Percentiles rank a stretch among this genome's conserved stretches.
Evolutionary conservation across 2,113 vertebrate species (phyloP).

Genomic region (Oreocharis arfaki): DNA sequence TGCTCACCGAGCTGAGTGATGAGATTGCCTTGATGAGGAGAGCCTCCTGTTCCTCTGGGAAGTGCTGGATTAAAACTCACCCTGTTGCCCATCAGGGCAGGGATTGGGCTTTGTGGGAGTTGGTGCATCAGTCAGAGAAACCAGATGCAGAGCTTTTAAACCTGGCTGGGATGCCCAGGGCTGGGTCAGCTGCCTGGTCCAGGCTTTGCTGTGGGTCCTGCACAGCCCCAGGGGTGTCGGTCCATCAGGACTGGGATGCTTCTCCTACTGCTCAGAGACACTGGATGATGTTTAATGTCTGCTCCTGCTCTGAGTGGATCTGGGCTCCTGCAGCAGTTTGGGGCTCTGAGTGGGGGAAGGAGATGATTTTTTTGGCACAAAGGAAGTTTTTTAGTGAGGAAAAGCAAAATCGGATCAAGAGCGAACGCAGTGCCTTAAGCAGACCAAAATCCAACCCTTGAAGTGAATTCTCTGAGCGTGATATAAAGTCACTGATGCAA

Average conservation of each 20-base stretch:
- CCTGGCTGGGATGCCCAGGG: not conserved
- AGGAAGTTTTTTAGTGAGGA: not conserved
- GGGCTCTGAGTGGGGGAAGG: not conserved
- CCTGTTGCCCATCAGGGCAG: not conserved
- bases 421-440: accelerated
- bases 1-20: not conserved
- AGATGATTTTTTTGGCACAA: not conserved
- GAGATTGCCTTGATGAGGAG: not conserved
- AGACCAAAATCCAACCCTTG: not conserved
- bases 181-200: not conserved
- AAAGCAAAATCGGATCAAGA: not conserved
- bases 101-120: not conserved
- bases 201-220: not conserved
- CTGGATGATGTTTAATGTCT: not conserved
- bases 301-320: too few relatives aligned
- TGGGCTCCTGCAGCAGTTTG: not conserved
- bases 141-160: not conserved
- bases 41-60: not conserved
- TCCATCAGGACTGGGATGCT: not conserved
- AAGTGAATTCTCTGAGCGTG: not conserved
- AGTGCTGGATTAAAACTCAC: not conserved
- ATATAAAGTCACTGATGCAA: not conserved
- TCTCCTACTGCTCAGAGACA: not conserved
- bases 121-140: not conserved
- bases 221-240: not conserved